Base-by-base conservation (phyloP, 2,888 invertebrate species). In the Resseliella maxima region DNA sequence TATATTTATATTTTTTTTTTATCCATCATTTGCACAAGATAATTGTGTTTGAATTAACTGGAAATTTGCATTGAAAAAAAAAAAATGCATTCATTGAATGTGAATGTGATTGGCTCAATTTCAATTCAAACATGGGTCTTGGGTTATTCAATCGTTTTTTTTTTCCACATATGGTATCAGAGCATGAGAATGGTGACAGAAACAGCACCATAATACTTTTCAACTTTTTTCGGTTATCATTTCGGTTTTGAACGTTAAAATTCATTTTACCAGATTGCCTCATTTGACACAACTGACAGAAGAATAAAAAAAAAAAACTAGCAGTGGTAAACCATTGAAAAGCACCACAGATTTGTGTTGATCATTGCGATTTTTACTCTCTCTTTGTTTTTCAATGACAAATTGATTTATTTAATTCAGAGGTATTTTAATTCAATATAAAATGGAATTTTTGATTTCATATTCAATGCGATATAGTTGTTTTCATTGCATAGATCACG, bases 31-130 rank as follows among this genome's bases (percentile, higher is more conserved):
- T 72, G 72, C 31, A 72, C 27, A 72, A 72, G 31, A 72, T 72
- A 72, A 72, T 72, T 72, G 72, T 72, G 72, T 72, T 72, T 72
- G 72, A 72, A 72, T 72, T 72, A 72, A 27, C 72, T 15, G 31
- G 3, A 35, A 0, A 18, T 31, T 18, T 27, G 18, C n/a, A 72
- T 59, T 24, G 24, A 27, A 59, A 3, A 27, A 27, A 59, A 59
- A 59, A 59, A 59, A n/a, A 59, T 12, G 41, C 6, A 41, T 41
- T 50, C 72, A 27, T 72, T 72, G 15, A 31, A n/a, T n/a, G n/a
- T n/a, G 35, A 12, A 31, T 31, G 72, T 27, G 10, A 72, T 72
- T 72, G 72, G 31, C 31, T 72, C 72, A 2, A 72, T 72, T 72
- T 31, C 72, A 72, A 72, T 72, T 5, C 31, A 31, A 72, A n/a